Evolutionary conservation across 2,888 invertebrate species (phyloP).

Genomic region (Byasa hedistus): DNA sequence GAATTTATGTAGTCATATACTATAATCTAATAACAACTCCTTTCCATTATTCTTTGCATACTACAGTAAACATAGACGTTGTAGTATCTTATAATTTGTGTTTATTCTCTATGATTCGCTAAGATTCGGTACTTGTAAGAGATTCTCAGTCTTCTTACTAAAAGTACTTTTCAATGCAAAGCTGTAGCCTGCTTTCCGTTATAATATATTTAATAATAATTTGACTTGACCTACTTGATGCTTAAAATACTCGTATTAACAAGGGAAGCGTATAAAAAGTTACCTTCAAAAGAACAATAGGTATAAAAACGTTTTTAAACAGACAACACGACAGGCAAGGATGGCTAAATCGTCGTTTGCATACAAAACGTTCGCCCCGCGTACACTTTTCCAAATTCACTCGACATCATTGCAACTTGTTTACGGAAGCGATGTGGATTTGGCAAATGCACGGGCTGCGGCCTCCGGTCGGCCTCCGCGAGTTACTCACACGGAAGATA

Average conservation of each 20-base stretch:
- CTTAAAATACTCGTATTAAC: neutral
- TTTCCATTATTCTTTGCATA: too few relatives aligned
- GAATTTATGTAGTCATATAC: too few relatives aligned
- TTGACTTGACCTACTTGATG: neutral
- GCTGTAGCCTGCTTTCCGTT: neutral
- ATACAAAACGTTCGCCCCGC: slow-evolving; percentile 6
- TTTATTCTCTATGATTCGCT: too few relatives aligned
- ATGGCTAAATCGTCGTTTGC: slow-evolving; percentile 10
- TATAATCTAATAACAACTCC: too few relatives aligned
- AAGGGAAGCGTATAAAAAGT: neutral
- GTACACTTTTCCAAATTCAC: slow-evolving; percentile 36
- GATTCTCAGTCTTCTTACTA: neutral
- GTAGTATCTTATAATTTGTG: too few relatives aligned
- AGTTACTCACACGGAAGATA: slow-evolving; percentile 18
- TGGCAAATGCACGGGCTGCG: slow-evolving; percentile 41
- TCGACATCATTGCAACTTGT: slow-evolving; percentile 40
- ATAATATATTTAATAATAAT: neutral
- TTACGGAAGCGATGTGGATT: slow-evolving; percentile 54
- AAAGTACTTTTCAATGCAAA: neutral
- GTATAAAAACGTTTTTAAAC: slow-evolving; percentile 4
- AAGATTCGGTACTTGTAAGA: too few relatives aligned
- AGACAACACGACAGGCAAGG: slow-evolving; percentile 5
- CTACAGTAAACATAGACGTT: too few relatives aligned
- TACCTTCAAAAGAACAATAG: slow-evolving; percentile 2
- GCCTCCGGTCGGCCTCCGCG: slow-evolving; percentile 19